Base-by-base conservation (phyloP, 2,113 vertebrate genomes). In the Chaenogobius annularis region DNA sequence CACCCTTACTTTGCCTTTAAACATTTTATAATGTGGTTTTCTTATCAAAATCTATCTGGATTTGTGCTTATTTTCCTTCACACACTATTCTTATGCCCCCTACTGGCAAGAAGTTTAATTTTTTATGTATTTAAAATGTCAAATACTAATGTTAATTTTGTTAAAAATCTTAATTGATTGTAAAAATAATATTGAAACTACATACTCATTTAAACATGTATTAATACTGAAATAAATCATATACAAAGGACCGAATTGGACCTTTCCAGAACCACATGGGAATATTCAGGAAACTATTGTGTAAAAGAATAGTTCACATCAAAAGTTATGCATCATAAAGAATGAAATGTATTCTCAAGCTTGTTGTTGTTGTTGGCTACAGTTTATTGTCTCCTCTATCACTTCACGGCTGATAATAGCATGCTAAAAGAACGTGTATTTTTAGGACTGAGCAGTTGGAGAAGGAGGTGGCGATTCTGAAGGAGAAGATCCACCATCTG, bases 401-500 rank as follows among this genome's bases (percentile, higher is more conserved):
- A 44, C 8, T 44, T 44, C 35, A 6, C 6, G 35, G 35, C 35
- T 40, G 37, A 40, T 0, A 15, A 9, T 0, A 1, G 44, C 43
- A 1, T 43, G 9, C 50, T 50, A 14, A 66, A 70, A 79, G 22
- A 47, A 43, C 68, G 70, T 74, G 26, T 54, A 44, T 80, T 78
- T 87, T 66, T 65, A 98, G 97, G 87, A 84, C 92, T 3, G 92
- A 94, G 59, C 88, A 92, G 79, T 85, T 98, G 89, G 95, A 97
- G 85, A 95, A 94, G 88, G 96, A 97, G 59, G 95, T 97, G 64
- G 94, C 96, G 0, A 77, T 89, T 20, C 87, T 98, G 78, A 95
- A 94, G 73, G 96, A 98, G 85, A 98, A 98, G 91, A 97, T 97
- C 68, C 96, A 96, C 70, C 97, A 98, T 73, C 88, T 98, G 83